Percentiles rank a stretch among this genome's conserved stretches.
Evolutionary conservation across 2,113 vertebrate genomes (phyloP).

Genomic region (human (Homo sapiens)): DNA sequence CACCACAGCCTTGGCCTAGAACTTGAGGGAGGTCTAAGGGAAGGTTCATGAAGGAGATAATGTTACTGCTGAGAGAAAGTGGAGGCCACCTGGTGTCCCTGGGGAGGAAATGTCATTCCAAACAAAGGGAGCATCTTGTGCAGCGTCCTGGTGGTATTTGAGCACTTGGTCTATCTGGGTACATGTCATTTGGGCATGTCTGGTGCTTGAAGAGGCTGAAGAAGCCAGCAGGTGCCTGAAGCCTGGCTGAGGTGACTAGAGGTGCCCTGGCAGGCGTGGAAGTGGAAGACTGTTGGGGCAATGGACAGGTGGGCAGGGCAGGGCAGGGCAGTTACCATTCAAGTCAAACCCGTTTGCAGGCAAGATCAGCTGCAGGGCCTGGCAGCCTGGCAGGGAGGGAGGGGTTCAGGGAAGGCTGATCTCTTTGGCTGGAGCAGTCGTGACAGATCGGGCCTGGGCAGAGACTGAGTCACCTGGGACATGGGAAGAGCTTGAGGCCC

Average conservation of each 20-base stretch:
- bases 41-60: background rate
- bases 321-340: conserved; percentile 62
- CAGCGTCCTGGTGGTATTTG: background rate
- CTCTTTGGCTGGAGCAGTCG: background rate
- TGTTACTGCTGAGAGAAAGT: background rate
- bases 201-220: background rate
- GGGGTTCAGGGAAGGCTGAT: conserved; percentile 32
- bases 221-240: background rate
- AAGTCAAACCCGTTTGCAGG: conserved; percentile 73
- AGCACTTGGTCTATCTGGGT: background rate
- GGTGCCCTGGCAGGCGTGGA: background rate
- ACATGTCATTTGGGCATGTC: background rate
- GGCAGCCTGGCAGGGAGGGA: conserved; percentile 55
- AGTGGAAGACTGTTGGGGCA: background rate
- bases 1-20: background rate
- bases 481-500: background rate
- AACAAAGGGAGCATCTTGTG: background rate
- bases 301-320: conserved; percentile 50
- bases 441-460: background rate
- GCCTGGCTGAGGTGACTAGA: background rate
- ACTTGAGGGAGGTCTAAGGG: background rate
- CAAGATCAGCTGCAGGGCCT: conserved; percentile 60
- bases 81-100: background rate
- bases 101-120: background rate
- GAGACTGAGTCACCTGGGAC: conserved; percentile 50